Conservation (phyloP, 2,888 invertebrate species). For the Isotomurus palustris region DNA sequence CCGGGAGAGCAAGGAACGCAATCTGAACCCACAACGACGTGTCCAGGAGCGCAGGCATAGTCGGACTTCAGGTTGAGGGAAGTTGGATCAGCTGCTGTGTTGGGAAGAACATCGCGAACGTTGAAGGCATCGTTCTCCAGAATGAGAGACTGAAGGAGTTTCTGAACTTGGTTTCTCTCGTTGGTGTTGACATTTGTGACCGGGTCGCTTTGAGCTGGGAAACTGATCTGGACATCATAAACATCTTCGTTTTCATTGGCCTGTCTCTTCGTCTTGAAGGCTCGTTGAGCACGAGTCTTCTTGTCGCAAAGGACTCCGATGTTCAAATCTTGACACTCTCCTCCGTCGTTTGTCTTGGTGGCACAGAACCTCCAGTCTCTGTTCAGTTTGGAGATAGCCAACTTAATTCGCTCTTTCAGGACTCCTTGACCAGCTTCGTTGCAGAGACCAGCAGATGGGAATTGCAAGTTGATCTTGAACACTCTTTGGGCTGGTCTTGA, state of each 20-base stretch:
- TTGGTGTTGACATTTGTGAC: conserved; percentile 80
- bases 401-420: conserved; percentile 78
- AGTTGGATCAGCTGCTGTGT: conserved; percentile 89
- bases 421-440: conserved; percentile 93
- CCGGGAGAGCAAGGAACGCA: conserved; percentile 80
- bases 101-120: conserved; percentile 85
- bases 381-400: conserved; percentile 83
- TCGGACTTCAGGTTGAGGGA: conserved; percentile 81
- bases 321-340: conserved; percentile 80
- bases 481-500: conserved; percentile 89
- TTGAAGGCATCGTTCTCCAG: conserved; percentile 91
- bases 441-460: conserved; percentile 93
- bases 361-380: conserved; percentile 97
- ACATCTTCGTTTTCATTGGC: conserved; percentile 60
- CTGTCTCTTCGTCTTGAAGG: conserved; percentile 59
- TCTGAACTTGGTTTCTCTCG: conserved; percentile 76
- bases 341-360: conserved; percentile 69
- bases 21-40: conserved; percentile 71
- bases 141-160: conserved; percentile 80
- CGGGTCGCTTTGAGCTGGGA: conserved; percentile 85
- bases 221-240: conserved; percentile 73
- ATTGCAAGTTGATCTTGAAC: conserved; percentile 86
- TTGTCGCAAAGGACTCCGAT: conserved; percentile 90
- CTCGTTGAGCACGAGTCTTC: conserved; percentile 32
- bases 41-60: conserved; percentile 86